Evolutionary conservation across 2,797 vertebrate genomes (phyloP).

Genomic region (Alca torda): DNA sequence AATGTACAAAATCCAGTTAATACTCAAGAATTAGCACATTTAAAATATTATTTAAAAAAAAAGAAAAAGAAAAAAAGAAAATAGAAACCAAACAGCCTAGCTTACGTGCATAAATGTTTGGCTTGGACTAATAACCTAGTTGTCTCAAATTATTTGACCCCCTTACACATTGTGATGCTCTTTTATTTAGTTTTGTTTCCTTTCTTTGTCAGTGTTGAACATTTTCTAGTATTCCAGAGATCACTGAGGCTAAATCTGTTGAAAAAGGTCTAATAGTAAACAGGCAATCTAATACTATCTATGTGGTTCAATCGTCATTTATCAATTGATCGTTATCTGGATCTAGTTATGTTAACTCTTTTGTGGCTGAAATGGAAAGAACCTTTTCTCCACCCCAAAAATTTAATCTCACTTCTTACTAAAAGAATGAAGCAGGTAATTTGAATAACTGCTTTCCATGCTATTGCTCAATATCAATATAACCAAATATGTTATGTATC

Average conservation of each 20-base stretch:
- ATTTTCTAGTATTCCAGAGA: constrained; percentile 63
- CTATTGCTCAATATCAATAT: constrained; percentile 17
- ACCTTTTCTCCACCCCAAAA: neutral
- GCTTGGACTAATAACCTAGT: constrained; percentile 14
- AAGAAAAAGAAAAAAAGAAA: constrained; percentile 8
- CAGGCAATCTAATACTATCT: constrained; percentile 75
- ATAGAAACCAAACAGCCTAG: constrained; percentile 27
- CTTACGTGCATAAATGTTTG: neutral
- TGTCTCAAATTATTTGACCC: constrained; percentile 46
- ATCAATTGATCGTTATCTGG: constrained; percentile 80
- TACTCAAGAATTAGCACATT: neutral
- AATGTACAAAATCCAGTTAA: neutral
- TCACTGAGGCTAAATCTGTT: constrained; percentile 68
- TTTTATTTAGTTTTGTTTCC: constrained; percentile 61
- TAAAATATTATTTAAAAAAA: neutral
- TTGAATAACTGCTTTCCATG: constrained; percentile 35
- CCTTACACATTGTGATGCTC: neutral
- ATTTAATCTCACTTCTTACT: neutral
- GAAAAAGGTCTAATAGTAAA: constrained; percentile 72
- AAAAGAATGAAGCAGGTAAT: constrained; percentile 37
- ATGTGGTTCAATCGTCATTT: constrained; percentile 77
- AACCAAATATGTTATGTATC: neutral
- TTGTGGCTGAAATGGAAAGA: constrained; percentile 58
- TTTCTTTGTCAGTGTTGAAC: constrained; percentile 58
- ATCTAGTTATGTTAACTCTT: constrained; percentile 78